A percentile compares a stretch with the other conserved stretches of the same genome.
phyloP scores from a whole-genome alignment of 2,888 invertebrate genomes.

The Caenorhabditis sp. region DNA sequence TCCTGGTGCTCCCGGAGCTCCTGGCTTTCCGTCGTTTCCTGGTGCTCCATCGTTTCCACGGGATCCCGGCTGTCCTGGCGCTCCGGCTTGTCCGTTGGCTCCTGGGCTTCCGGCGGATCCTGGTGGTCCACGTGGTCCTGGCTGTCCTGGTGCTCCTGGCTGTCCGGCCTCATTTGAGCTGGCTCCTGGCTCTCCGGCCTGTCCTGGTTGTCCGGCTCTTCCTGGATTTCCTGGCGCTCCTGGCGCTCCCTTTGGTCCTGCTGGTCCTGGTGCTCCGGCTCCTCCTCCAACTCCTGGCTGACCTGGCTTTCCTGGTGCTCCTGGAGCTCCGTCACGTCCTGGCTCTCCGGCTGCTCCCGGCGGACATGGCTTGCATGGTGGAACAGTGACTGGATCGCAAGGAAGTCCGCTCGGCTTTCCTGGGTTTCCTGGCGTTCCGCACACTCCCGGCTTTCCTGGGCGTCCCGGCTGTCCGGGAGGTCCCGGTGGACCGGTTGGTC shows the following conservation, averaged over 20 bases:
- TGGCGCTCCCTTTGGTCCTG: conserved; percentile 55
- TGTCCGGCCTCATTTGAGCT: conserved; percentile 42
- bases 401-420: conserved; percentile 70
- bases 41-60: conserved; percentile 57
- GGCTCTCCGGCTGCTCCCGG: conserved; percentile 63
- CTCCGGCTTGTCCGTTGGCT: conserved; percentile 60
- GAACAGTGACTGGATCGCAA: conserved; percentile 72
- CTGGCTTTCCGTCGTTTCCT: conserved; percentile 52
- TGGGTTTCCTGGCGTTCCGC: conserved; percentile 60
- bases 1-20: conserved; percentile 63
- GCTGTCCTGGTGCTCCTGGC: conserved; percentile 60
- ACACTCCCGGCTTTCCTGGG: conserved; percentile 63
- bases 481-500: conserved; percentile 61
- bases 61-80: conserved; percentile 63
- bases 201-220: conserved; percentile 52
- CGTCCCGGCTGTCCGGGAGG: conserved; percentile 57
- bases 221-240: conserved; percentile 49
- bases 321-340: conserved; percentile 70
- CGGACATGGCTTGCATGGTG: conserved; percentile 70
- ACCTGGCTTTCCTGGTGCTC: conserved; percentile 55
- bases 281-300: conserved; percentile 34
- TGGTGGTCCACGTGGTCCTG: conserved; percentile 64
- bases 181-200: conserved; percentile 50
- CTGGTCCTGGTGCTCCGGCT: conserved; percentile 51
- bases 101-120: conserved; percentile 61